phyloP scores from a whole-genome alignment of 1,140 invertebrate genomes.

The Pteromalus puparum region DNA sequence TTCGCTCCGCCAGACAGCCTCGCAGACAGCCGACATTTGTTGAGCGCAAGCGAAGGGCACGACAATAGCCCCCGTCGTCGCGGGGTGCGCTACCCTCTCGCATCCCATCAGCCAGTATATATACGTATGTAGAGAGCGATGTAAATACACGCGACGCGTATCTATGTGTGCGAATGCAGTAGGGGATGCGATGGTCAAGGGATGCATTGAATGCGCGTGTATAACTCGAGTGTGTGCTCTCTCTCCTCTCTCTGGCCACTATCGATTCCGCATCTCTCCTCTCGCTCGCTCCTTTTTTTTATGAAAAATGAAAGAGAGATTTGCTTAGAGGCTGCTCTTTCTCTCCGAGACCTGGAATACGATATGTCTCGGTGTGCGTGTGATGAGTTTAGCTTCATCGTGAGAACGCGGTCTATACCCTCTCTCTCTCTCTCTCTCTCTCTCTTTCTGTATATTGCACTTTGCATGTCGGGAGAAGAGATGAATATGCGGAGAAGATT shows the following conservation, averaged over 20 bases:
- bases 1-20: not conserved
- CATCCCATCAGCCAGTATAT: not conserved
- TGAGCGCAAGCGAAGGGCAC: not conserved
- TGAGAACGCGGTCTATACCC: not conserved
- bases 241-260: not conserved
- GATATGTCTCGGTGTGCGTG: not conserved
- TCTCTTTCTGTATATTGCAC: not conserved
- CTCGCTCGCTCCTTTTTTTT: not conserved
- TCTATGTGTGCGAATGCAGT: not conserved
- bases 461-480: not conserved
- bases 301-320: slow-evolving; percentile 1
- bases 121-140: not conserved
- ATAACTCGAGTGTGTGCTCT: not conserved
- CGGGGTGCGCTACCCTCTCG: not conserved
- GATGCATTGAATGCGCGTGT: not conserved
- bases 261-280: not conserved
- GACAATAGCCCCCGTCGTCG: not conserved
- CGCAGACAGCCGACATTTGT: not conserved
- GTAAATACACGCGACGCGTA: not conserved
- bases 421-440: not conserved
- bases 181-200: not conserved
- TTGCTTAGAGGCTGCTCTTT: not conserved
- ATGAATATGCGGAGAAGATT: not conserved
- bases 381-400: not conserved
- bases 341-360: not conserved